These are phyloP conservation scores for Caenorhabditis wallacei DNA, from an alignment of 2,888 invertebrate genomes.

Conservation along the genomic window DNA sequence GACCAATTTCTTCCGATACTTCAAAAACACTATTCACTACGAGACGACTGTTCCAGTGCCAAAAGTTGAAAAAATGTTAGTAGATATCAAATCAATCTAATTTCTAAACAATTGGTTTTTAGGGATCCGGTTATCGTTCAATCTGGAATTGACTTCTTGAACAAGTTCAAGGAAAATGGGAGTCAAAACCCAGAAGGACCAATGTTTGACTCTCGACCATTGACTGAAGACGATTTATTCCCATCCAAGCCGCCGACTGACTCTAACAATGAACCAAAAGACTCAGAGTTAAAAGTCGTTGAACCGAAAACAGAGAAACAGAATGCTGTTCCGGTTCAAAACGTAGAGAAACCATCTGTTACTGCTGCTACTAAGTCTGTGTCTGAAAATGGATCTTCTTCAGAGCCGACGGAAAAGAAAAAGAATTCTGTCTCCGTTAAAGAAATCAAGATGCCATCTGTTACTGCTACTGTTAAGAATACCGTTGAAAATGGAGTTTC, in stretches of 20 bases:
- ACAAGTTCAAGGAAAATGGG: neutral
- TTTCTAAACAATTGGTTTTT: too few relatives aligned
- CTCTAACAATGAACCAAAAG: neutral
- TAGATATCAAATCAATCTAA: neutral
- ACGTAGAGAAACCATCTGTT: too few relatives aligned
- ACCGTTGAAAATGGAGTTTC: too few relatives aligned
- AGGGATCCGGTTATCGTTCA: neutral
- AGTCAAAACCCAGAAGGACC: neutral
- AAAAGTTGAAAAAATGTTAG: neutral
- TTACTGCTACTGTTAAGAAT: too few relatives aligned
- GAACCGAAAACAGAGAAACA: too few relatives aligned
- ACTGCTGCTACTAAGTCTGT: too few relatives aligned
- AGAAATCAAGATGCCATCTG: too few relatives aligned
- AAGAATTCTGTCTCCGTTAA: too few relatives aligned
- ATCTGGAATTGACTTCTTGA: constrained; percentile 14
- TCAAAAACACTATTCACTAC: constrained; percentile 25
- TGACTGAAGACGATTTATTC: constrained; percentile 9
- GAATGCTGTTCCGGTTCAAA: too few relatives aligned
- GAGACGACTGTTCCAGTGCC: constrained; percentile 2
- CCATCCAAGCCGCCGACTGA: neutral
- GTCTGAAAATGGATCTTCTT: too few relatives aligned
- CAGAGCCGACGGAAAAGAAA: too few relatives aligned
- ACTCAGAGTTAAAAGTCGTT: neutral
- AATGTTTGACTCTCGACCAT: neutral
- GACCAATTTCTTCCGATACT: neutral